Evolutionary conservation across 1,140 invertebrate genomes (phyloP).

Genomic region (Lanistes nyassanus): DNA sequence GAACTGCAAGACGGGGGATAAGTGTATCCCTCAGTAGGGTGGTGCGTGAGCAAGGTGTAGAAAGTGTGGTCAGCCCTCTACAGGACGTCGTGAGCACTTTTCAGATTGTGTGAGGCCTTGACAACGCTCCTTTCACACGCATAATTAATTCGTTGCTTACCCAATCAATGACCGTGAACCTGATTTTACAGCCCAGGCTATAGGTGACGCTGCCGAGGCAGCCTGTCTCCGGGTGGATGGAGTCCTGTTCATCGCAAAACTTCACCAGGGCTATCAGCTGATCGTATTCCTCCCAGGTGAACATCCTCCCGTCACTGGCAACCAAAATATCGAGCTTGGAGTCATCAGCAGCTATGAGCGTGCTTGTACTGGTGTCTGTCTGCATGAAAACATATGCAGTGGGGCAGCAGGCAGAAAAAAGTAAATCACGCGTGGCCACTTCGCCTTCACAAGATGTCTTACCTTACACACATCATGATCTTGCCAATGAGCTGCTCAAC

Average conservation of each 20-base stretch:
- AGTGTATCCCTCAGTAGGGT: no score
- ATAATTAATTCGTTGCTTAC: no score
- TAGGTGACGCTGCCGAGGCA: neutral
- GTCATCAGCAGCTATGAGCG: no score
- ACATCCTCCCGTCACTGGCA: constrained; percentile 14
- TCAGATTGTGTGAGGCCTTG: no score
- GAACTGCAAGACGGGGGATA: no score
- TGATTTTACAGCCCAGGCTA: neutral
- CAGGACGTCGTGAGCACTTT: no score
- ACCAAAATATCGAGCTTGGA: neutral
- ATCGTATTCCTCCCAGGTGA: constrained; percentile 19
- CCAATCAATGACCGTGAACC: neutral
- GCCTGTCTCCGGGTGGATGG: neutral
- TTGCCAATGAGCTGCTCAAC: neutral
- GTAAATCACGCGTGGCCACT: neutral
- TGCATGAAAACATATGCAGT: neutral
- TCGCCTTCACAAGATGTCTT: neutral
- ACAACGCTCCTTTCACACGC: no score
- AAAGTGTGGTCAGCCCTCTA: no score
- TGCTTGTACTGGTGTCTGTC: neutral
- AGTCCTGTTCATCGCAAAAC: neutral
- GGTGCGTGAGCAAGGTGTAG: no score
- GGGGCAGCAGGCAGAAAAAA: neutral
- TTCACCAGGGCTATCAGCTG: constrained; percentile 12
- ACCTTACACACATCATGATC: constrained; percentile 6